These are phyloP conservation scores for Machaerirhynchus nigripectus DNA, from an alignment of 2,113 vertebrate genomes.

Conservation along the genomic window DNA sequence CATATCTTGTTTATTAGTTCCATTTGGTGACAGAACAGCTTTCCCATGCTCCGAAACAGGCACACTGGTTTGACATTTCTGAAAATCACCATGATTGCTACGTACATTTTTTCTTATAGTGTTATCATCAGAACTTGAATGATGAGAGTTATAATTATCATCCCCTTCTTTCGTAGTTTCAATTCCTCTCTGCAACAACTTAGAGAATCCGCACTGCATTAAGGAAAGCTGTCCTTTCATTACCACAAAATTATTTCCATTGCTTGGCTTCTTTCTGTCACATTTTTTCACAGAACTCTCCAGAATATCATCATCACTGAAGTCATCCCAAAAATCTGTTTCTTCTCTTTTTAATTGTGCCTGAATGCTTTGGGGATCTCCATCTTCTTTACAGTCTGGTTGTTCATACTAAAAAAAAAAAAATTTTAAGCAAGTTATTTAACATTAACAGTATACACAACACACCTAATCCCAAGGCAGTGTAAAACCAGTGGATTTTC, in stretches of 20 bases:
- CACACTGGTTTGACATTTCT: background rate
- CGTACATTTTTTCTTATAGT: background rate
- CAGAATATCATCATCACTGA: constrained; percentile 82
- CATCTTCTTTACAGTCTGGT: constrained; percentile 1
- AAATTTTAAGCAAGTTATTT: background rate
- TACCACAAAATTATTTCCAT: background rate
- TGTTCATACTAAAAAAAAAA: constrained; percentile 9
- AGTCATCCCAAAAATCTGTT: constrained; percentile 77
- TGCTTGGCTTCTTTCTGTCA: background rate
- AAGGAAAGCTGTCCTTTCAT: constrained; percentile 72
- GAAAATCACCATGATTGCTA: background rate
- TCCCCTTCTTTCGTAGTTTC: background rate
- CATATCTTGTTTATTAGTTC: background rate
- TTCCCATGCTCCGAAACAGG: background rate
- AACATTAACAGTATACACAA: background rate
- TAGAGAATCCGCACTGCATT: constrained; percentile 83
- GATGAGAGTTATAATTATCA: background rate
- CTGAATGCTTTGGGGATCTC: background rate
- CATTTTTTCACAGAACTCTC: constrained; percentile 37
- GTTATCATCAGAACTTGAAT: constrained; percentile 13
- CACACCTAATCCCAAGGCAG: background rate
- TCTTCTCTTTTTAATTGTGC: constrained; percentile 12
- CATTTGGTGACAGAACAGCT: background rate
- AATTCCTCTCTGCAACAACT: constrained; percentile 72
- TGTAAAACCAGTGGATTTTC: background rate